phyloP scores from a whole-genome alignment of 2,888 invertebrate genomes.

The Lasioglossum morio region DNA sequence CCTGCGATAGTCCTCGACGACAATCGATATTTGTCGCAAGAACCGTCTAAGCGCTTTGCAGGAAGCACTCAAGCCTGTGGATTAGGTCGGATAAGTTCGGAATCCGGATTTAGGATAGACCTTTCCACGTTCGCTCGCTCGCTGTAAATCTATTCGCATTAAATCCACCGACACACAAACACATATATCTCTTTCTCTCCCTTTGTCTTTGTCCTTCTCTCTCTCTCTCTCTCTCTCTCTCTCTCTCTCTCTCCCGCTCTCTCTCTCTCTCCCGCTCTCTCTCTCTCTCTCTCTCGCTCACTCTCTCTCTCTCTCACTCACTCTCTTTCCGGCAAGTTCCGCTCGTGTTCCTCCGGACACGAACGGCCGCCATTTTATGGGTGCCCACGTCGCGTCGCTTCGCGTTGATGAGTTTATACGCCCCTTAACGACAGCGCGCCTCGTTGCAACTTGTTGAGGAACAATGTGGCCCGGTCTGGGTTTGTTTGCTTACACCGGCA shows the following conservation, averaged over 20 bases:
- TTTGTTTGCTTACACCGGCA: slow-evolving; percentile 11
- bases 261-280: not conserved
- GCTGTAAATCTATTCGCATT: slow-evolving; percentile 39
- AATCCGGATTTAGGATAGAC: slow-evolving; percentile 67
- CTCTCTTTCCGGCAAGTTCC: not conserved
- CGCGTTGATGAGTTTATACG: slow-evolving; percentile 53
- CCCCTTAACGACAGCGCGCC: slow-evolving; percentile 20
- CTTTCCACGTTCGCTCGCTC: slow-evolving; percentile 29
- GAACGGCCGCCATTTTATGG: slow-evolving; percentile 43
- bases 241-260: not conserved
- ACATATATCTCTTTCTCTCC: slow-evolving; percentile 2
- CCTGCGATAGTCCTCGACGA: slow-evolving; percentile 37
- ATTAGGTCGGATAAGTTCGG: slow-evolving; percentile 66
- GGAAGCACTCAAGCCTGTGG: slow-evolving; percentile 57
- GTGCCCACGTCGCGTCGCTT: slow-evolving; percentile 26
- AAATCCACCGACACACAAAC: slow-evolving; percentile 50
- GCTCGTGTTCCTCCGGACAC: slow-evolving; percentile 3
- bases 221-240: too few species aligned
- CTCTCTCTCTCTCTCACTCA: too few species aligned
- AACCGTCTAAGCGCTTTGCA: slow-evolving; percentile 62
- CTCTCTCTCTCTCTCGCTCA: too few species aligned
- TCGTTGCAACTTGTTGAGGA: slow-evolving; percentile 62
- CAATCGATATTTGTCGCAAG: slow-evolving; percentile 64
- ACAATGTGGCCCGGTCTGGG: slow-evolving; percentile 23
- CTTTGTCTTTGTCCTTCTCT: not conserved